Conservation (phyloP, 2,797 vertebrate species). For the Xenops minutus region DNA sequence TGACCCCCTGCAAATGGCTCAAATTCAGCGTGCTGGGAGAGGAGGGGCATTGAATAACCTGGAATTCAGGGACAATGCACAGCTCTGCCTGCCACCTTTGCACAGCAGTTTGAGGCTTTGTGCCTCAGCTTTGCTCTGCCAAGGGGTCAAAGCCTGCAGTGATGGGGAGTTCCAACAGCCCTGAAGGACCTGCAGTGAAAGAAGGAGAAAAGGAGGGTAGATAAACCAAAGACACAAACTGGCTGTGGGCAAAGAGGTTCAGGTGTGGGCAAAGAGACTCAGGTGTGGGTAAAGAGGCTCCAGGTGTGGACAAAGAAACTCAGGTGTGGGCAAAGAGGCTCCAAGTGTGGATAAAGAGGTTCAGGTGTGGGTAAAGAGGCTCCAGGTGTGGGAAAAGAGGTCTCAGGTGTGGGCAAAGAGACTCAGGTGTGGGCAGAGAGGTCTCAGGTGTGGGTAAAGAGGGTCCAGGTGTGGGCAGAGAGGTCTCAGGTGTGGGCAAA, state of each 20-base stretch:
- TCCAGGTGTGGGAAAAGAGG: too few species aligned
- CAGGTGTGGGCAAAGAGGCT: too few species aligned
- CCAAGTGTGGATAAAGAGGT: not conserved
- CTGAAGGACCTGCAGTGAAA: not conserved
- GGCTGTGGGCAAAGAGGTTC: not conserved
- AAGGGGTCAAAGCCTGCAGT: not conserved
- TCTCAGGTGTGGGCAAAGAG: too few species aligned
- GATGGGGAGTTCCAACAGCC: not conserved
- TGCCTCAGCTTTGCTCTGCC: not conserved
- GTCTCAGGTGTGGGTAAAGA: too few species aligned
- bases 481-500: too few species aligned
- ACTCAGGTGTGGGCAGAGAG: not conserved
- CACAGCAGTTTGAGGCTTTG: fast-evolving
- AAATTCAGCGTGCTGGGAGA: not conserved
- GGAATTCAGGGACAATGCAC: not conserved
- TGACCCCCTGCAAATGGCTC: fast-evolving
- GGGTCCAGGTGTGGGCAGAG: too few species aligned
- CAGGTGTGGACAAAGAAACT: too few species aligned
- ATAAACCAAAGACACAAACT: not conserved
- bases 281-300: too few species aligned
- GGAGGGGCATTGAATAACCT: not conserved
- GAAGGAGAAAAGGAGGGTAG: not conserved
- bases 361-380: too few species aligned
- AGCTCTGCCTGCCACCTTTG: not conserved
- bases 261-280: too few species aligned